A percentile compares a stretch with the other conserved stretches of the same genome.
Conservation (phyloP, 1,140 invertebrate species). For the Papilio polytes region DNA sequence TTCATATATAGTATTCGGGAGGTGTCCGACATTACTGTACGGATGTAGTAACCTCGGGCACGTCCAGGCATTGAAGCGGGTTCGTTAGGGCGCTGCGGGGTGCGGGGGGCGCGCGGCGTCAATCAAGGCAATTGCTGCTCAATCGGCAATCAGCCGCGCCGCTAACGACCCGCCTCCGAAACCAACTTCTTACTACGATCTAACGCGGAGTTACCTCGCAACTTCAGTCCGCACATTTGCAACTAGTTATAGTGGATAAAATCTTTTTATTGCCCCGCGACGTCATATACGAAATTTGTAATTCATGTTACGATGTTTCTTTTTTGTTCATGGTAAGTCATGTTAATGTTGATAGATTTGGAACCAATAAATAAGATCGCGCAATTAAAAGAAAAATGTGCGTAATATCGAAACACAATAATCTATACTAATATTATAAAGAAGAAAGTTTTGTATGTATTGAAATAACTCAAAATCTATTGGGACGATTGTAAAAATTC, state of each 20-base stretch:
- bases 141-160: slow-evolving; percentile 82
- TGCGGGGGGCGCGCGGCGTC: slow-evolving; percentile 57
- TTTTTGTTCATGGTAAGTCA: no score
- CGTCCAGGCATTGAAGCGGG: slow-evolving; percentile 79
- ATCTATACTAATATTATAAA: no score
- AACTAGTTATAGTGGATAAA: slow-evolving; percentile 46
- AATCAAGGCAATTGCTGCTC: slow-evolving; percentile 84
- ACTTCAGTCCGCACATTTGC: slow-evolving; percentile 51
- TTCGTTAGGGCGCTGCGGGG: slow-evolving; percentile 74
- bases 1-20: slow-evolving; percentile 23
- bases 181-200: slow-evolving; percentile 75
- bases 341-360: no score
- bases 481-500: no score
- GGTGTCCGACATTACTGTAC: slow-evolving; percentile 25
- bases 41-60: slow-evolving; percentile 49
- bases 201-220: slow-evolving; percentile 51
- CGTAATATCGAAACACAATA: no score
- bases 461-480: no score
- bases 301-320: background rate
- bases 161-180: slow-evolving; percentile 75
- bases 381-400: background rate
- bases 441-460: no score
- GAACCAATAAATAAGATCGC: background rate
- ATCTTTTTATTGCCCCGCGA: background rate
- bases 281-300: background rate